phyloP scores from a whole-genome alignment of 2,888 invertebrate genomes.

The Argynnis bischoffii region DNA sequence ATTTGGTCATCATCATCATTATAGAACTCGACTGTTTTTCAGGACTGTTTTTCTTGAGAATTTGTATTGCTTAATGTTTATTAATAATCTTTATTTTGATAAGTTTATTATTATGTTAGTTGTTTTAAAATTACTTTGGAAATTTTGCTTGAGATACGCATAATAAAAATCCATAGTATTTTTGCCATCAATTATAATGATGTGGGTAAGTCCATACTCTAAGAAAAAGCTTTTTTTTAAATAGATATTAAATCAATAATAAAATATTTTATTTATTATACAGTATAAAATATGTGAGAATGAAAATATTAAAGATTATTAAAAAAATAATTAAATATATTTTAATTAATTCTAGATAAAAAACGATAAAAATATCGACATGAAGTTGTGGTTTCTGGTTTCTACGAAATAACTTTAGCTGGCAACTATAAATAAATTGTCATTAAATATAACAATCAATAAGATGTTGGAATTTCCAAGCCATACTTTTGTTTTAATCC shows the following conservation, averaged over 20 bases:
- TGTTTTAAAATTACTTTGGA: background rate
- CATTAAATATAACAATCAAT: background rate
- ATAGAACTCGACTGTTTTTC: slow-evolving; percentile 6
- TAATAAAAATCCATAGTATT: background rate
- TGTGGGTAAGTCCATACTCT: too few species aligned
- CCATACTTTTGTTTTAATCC: too few species aligned
- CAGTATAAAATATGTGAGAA: too few species aligned
- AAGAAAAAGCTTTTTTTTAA: too few species aligned
- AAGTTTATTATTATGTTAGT: background rate
- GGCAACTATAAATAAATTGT: background rate
- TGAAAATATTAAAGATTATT: too few species aligned
- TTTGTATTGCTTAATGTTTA: background rate
- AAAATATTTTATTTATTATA: too few species aligned
- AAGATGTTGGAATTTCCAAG: too few species aligned
- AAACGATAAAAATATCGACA: background rate
- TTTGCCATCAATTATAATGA: too few species aligned
- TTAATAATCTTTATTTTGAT: background rate
- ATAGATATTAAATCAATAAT: too few species aligned
- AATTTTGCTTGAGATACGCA: background rate
- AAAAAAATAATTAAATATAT: too few species aligned
- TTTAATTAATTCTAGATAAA: too few species aligned
- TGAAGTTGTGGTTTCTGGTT: background rate
- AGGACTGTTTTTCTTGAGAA: slow-evolving; percentile 6
- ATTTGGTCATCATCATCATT: slow-evolving; percentile 41
- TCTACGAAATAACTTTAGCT: background rate